Base-by-base conservation (phyloP, 2,888 invertebrate genomes). In the Flabesymbios commensalis region DNA sequence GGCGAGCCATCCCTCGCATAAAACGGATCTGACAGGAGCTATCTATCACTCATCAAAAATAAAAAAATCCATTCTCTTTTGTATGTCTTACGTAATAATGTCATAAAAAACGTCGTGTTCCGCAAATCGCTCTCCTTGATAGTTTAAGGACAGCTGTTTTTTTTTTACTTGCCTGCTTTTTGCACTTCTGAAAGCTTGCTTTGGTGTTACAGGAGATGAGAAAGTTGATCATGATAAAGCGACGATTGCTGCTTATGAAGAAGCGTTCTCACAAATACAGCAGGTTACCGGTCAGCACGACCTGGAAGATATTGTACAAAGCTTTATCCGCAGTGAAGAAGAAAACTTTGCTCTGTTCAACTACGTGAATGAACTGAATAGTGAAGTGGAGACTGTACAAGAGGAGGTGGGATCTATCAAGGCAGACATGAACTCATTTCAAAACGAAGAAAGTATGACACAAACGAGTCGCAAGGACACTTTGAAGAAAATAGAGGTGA, bases 311-410 rank as follows among this genome's bases (percentile, higher is more conserved):
- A 78, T 93, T 47, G 88, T 89, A 7, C 86, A 86, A 2, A 88
- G 90, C 78, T 94, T 91, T 81, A 86, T 88, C 17, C 87, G 89
- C 28, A 89, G 90, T 66, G 94, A 94, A 75, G 91, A 92, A 70
- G 91, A 93, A 79, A 94, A 94, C 83, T 94, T 93, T 77, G 92
- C 93, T 0, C 86, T 92, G 0, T 94, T 94, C 78, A 92, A 90
- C 81, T 93, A 92, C 77, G 90, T 94, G 45, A 93, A 92, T 76
- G 92, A 93, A 76, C 84, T 94, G 49, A 93, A 93, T 79, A 89
- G 74, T 47, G 76, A 79, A 41, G 72, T 74, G 17, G 75, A 74
- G 32, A 64, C 57, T 2, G 65, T 76, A 1, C 62, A 72, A 24
- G 74, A 74, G n/a, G 73, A 75, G 54, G 74, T 77, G 7, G 48